A percentile compares a stretch with the other conserved stretches of the same genome.
Conservation (phyloP, 1,140 invertebrate species). For the Drosophila lacertosa region DNA sequence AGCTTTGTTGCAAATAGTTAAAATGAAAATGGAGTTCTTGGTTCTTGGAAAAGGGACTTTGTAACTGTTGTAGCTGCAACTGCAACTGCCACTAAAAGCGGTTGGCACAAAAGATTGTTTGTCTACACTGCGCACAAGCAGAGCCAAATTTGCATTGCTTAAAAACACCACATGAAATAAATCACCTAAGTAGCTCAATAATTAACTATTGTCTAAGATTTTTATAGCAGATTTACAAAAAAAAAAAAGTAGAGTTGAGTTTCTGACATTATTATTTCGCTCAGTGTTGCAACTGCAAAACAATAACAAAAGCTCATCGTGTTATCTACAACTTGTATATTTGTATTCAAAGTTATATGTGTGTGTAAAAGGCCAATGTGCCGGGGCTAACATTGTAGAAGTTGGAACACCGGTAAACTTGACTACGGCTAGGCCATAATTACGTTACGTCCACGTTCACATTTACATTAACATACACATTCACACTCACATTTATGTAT, state of each 20-base stretch:
- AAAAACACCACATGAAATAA: neutral
- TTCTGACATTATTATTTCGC: neutral
- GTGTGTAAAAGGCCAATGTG: conserved; percentile 39
- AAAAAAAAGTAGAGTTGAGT: too few species aligned
- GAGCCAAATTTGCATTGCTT: neutral
- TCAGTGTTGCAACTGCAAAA: conserved; percentile 37
- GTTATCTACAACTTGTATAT: conserved; percentile 22
- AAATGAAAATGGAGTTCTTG: conserved; percentile 26
- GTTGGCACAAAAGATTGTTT: conserved; percentile 5
- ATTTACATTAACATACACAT: neutral
- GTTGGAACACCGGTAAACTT: conserved; percentile 17
- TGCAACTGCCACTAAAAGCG: conserved; percentile 4
- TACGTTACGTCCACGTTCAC: conserved; percentile 31
- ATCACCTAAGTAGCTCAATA: neutral
- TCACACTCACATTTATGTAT: conserved; percentile 17
- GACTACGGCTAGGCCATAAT: conserved; percentile 36
- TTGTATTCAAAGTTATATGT: neutral
- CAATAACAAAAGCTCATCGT: conserved; percentile 35
- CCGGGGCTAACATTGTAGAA: conserved; percentile 8
- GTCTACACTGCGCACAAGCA: conserved; percentile 2
- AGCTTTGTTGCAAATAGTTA: neutral
- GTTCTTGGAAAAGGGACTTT: conserved; percentile 9
- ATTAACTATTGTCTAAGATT: too few species aligned
- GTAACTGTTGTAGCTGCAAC: conserved; percentile 21
- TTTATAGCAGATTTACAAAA: neutral